phyloP scores from a whole-genome alignment of 2,797 vertebrate genomes.

The Leontopithecus rosalia region DNA sequence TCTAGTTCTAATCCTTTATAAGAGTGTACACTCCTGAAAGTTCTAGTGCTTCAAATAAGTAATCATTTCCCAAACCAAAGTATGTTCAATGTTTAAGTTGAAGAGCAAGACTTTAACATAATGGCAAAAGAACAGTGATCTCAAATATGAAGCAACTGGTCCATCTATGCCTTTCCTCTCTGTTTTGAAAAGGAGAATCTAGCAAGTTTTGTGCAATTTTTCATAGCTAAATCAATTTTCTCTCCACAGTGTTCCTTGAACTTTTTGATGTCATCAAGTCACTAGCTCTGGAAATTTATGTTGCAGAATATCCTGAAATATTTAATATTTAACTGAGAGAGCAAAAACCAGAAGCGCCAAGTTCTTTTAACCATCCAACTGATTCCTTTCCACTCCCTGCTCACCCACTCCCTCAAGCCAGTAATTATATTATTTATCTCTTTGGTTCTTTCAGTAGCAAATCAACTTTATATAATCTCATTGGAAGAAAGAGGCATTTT shows the following conservation, averaged over 20 bases:
- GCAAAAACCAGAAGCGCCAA: neutral
- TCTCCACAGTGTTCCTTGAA: neutral
- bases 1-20: neutral
- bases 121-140: neutral
- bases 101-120: neutral
- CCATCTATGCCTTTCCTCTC: neutral
- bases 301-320: neutral
- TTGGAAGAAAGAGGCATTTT: neutral
- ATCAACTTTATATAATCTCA: accelerated
- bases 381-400: neutral
- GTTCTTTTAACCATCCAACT: neutral
- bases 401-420: no score
- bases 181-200: neutral
- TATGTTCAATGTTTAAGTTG: neutral
- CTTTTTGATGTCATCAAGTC: neutral
- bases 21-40: neutral
- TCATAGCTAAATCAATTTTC: neutral
- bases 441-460: neutral
- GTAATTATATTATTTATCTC: no score
- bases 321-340: neutral
- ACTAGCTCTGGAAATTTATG: neutral
- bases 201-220: neutral
- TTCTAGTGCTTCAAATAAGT: neutral
- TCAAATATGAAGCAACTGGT: neutral
- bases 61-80: neutral